Evolutionary conservation across 2,888 invertebrate species (phyloP), one percentile per base, ranked within the genome.

Genomic region (Conomelus anceps): DNA sequence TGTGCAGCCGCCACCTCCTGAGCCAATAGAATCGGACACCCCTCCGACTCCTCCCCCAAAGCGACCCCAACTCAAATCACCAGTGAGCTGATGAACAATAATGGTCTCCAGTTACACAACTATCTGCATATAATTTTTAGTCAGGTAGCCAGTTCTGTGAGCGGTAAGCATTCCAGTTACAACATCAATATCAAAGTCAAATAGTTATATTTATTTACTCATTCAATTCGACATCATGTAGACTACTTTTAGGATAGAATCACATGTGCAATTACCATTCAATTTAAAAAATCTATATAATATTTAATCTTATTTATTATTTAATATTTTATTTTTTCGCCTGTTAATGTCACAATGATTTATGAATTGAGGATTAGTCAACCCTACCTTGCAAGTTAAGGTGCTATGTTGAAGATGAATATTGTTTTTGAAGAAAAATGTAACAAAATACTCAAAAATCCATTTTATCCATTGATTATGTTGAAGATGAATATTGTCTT

Each of bases 11-110:
- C 91, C 91, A 23, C 92, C 92, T 20, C 92, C 92, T 13, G 92
- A 92, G 84, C 92, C 92, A 22, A 88, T 91, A 9, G 92, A 92
- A n/a, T 89, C 89, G 22, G 89, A 89, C 23, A 90, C 90, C 4
- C 92, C 92, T 13, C 92, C 92, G 11, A 92, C 92, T 1, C 92
- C 92, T 23, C 92, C 92, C 34, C 92, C 92, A 0, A 92, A 92
- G 89, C 91, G 91, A 85, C 92, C 92, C 0, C 91, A 90, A 11
- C 90, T 92, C 86, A 92, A 91, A 88, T 90, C 91, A 29, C 92
- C 92, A 34, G 86, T 89, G 6, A 89, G 90, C 29, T 90, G 90
- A 88, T 88, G 84, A 34, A 26, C 89, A 22, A 29, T 3, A 22
- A 23, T 23, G 7, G 11, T 1, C 34, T n/a, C n/a, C n/a, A n/a